phyloP scores from a whole-genome alignment of 2,888 invertebrate species.

The Gymnoscelis rufifasciata region DNA sequence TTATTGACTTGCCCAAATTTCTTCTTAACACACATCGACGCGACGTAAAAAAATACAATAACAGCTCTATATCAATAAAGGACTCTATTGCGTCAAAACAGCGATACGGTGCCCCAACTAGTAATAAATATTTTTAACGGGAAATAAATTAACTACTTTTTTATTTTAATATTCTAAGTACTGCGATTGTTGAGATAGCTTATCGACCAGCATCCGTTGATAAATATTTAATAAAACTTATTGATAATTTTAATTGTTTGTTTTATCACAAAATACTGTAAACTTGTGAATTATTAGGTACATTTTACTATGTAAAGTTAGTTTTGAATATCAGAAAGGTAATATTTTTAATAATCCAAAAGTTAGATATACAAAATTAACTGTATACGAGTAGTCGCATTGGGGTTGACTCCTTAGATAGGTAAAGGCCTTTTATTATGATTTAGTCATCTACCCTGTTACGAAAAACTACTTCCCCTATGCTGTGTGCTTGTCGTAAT shows the following conservation, averaged over 20 bases:
- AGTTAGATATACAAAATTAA: too few species aligned
- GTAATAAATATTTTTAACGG: conserved; percentile 20
- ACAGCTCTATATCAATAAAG: conserved; percentile 15
- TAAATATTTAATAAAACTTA: conserved; percentile 13
- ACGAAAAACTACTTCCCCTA: too few species aligned
- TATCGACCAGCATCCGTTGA: conserved; percentile 20
- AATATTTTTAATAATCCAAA: too few species aligned
- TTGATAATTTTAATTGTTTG: conserved; percentile 9
- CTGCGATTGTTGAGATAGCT: conserved; percentile 19
- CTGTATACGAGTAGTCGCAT: too few species aligned
- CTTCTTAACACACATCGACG: neutral
- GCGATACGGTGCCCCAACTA: conserved; percentile 15
- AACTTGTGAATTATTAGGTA: neutral
- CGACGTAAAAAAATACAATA: conserved; percentile 1
- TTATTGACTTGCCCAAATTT: too few species aligned
- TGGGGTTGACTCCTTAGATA: too few species aligned
- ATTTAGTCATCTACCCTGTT: too few species aligned
- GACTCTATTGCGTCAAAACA: conserved; percentile 16
- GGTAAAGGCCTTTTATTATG: too few species aligned
- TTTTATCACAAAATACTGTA: neutral
- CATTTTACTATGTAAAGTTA: too few species aligned
- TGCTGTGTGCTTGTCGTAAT: too few species aligned
- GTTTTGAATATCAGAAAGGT: too few species aligned
- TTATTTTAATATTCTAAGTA: conserved; percentile 12
- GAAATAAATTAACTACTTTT: conserved; percentile 16